Conservation (phyloP, 2,888 invertebrate species). For the Ophioninae sp. region DNA sequence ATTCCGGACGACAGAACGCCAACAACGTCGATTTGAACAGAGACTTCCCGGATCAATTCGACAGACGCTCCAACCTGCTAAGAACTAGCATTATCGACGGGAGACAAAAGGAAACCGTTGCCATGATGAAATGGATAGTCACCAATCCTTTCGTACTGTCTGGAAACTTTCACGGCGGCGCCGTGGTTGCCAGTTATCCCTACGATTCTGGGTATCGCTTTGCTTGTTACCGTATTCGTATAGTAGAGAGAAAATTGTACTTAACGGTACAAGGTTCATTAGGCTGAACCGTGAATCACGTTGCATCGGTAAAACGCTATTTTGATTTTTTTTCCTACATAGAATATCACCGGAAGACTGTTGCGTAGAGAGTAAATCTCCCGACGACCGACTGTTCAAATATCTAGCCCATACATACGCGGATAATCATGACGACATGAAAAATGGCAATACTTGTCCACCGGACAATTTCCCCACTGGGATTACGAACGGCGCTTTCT, state of each 20-base stretch:
- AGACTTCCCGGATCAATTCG: conserved; percentile 96
- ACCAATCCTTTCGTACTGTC: conserved; percentile 95
- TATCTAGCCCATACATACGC: conserved; percentile 90
- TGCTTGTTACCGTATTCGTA: background rate
- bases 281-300: too few species aligned
- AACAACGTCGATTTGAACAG: conserved; percentile 92
- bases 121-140: conserved; percentile 94
- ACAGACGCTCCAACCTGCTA: conserved; percentile 78
- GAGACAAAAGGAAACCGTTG: conserved; percentile 93
- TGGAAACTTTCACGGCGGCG: conserved; percentile 97
- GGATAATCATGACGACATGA: conserved; percentile 89
- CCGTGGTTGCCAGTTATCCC: conserved; percentile 98
- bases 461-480: conserved; percentile 89
- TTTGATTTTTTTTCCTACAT: conserved; percentile 55
- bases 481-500: conserved; percentile 95
- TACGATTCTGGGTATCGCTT: conserved; percentile 89
- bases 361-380: conserved; percentile 89
- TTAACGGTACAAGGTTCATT: too few species aligned
- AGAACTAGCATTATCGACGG: conserved; percentile 83
- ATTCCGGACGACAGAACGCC: conserved; percentile 91
- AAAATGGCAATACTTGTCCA: conserved; percentile 87
- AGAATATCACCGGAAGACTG: conserved; percentile 84
- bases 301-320: too few species aligned
- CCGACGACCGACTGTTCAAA: conserved; percentile 92
- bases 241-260: background rate